phyloP scores from a whole-genome alignment of 2,888 invertebrate genomes.

The Diachrysia chrysitis region DNA sequence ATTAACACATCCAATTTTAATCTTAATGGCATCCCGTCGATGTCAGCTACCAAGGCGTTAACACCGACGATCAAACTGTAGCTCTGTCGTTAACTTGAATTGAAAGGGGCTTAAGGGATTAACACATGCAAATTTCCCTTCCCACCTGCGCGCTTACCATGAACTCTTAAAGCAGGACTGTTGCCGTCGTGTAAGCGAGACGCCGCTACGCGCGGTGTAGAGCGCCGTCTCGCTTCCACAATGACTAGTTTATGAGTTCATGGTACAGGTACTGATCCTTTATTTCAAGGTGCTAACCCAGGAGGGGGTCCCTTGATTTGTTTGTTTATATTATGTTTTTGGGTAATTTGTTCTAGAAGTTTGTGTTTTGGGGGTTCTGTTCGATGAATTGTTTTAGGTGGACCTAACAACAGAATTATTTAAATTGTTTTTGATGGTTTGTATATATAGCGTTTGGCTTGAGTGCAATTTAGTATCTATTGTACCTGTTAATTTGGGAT shows the following conservation, averaged over 20 bases:
- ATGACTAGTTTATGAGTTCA: too few species aligned
- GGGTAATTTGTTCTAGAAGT: constrained; percentile 16
- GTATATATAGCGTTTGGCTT: background rate
- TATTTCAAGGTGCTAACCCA: constrained; percentile 49
- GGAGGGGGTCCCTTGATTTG: constrained; percentile 36
- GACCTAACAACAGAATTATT: background rate
- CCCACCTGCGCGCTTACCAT: too few species aligned
- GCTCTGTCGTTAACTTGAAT: constrained; percentile 61
- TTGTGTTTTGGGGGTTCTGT: constrained; percentile 18
- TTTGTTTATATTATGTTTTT: constrained; percentile 45
- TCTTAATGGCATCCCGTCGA: constrained; percentile 48
- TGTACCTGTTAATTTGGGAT: background rate
- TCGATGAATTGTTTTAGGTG: background rate
- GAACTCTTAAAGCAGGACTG: too few species aligned
- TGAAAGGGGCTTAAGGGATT: constrained; percentile 61
- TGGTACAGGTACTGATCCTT: too few species aligned
- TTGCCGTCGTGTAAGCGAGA: too few species aligned
- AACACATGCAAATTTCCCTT: constrained; percentile 61
- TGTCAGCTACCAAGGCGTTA: constrained; percentile 49
- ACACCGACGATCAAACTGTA: constrained; percentile 57
- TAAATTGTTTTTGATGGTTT: background rate
- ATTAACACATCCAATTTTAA: constrained; percentile 56
- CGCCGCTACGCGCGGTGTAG: too few species aligned
- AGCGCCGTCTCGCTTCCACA: too few species aligned
- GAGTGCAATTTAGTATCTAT: background rate